Percentiles rank a stretch among this genome's conserved stretches.
Conservation (phyloP, 2,888 invertebrate genomes). For the Calameuta filiformis region DNA sequence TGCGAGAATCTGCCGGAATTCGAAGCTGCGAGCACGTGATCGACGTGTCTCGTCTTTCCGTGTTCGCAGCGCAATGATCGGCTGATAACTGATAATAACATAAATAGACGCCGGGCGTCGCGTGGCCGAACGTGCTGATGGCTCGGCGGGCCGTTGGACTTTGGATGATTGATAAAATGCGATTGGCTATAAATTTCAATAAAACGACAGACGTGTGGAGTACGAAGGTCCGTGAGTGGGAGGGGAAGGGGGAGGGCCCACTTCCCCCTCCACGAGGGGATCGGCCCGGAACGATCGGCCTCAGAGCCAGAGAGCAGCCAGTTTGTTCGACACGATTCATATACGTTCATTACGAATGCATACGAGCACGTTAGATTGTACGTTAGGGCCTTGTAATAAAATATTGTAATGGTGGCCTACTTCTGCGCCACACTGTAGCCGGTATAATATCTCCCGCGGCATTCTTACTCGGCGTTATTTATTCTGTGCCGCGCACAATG, state of each 20-base stretch:
- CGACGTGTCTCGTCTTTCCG: no score
- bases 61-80: no score
- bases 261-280: neutral
- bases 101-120: neutral
- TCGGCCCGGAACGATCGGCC: no score
- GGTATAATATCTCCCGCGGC: conserved; percentile 62
- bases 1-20: no score
- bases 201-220: conserved; percentile 39
- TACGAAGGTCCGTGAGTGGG: conserved; percentile 18
- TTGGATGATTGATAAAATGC: conserved; percentile 28
- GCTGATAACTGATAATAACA: neutral
- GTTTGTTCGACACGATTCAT: conserved; percentile 61
- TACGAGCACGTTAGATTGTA: conserved; percentile 65
- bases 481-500: conserved; percentile 55
- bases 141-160: conserved; percentile 30
- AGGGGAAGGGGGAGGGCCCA: no score
- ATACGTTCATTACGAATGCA: conserved; percentile 66
- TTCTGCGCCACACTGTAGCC: conserved; percentile 44
- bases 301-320: neutral
- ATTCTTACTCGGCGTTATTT: conserved; percentile 61
- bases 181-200: conserved; percentile 57
- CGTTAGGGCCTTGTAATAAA: conserved; percentile 64
- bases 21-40: no score
- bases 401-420: conserved; percentile 59
- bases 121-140: conserved; percentile 6